Base-by-base conservation (phyloP, 2,888 invertebrate species). In the Glyphotaelius pellucidus region DNA sequence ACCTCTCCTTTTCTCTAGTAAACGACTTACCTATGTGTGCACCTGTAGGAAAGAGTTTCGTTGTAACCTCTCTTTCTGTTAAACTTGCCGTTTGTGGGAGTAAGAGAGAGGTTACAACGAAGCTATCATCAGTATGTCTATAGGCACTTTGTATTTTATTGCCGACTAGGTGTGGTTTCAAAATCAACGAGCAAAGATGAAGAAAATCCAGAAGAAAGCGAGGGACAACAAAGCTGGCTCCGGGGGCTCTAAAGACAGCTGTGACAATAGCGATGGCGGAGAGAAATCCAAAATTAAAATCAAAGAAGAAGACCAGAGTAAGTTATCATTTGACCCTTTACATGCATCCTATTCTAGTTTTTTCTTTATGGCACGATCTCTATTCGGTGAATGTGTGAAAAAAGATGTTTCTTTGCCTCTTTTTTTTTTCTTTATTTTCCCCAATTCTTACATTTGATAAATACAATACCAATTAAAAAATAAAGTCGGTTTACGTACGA, bases 111-210 rank as follows among this genome's bases (percentile, higher is more conserved):
- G 25, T 67, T n/a, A 25, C 2, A 67, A 67, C 19, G 5, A 7
- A 67, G 19, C 67, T 7, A 67, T 67, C 19, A 2, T 25, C 25
- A 67, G 67, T n/a, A 67, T 67, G 25, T 25, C 7, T 67, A 25
- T 5, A 25, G 7, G 0, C 25, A 9, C 19, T 1, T 67, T n/a
- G 5, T 67, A 25, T 25, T 67, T 47, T 47, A 47, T 47, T 67
- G 67, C 9, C 25, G n/a, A 67, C 32, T 35, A 93, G 93, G 99
- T 99, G 1, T 99, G 99, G 99, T 99, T 99, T 95, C 99, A 99
- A 95, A 99, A 99, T 95, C 99, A 99, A 95, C 96, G 99, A 87
- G 99, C 99, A 90, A 99, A 99, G 96, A 99, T 99, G 98, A 99
- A 99, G 97, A 99, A 99, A 95, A 98, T 99, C 92, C 99, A 99